A percentile compares a stretch with the other conserved stretches of the same genome.
These are phyloP conservation scores for Raja brachyura DNA, from an alignment of 2,113 vertebrate genomes.

Conservation along the genomic window DNA sequence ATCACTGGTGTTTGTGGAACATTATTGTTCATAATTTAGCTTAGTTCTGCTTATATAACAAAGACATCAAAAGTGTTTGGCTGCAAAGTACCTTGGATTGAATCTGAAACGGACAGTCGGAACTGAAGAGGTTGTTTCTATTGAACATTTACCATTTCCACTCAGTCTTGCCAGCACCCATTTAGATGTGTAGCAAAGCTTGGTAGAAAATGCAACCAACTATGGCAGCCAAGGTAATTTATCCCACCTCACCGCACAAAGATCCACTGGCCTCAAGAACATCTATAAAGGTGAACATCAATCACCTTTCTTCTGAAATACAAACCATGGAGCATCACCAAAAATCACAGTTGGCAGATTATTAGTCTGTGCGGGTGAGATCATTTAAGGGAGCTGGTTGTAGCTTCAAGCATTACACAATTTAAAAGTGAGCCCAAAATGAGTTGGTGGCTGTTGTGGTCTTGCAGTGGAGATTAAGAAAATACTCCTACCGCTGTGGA, in stretches of 20 bases:
- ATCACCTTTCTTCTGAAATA: background rate
- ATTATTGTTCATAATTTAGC: background rate
- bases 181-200: background rate
- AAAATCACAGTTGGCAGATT: background rate
- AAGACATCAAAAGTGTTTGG: background rate
- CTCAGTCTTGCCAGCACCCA: background rate
- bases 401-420: background rate
- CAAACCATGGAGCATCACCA: background rate
- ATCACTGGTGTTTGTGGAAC: background rate
- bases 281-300: background rate
- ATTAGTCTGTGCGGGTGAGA: background rate
- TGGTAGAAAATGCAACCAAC: background rate
- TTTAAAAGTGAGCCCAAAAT: background rate
- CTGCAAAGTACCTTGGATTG: background rate
- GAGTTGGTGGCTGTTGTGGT: background rate
- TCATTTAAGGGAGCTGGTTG: background rate
- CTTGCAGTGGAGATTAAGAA: background rate
- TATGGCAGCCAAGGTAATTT: background rate
- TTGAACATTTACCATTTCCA: background rate
- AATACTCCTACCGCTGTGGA: background rate
- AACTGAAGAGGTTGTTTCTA: background rate
- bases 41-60: background rate
- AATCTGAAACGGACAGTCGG: background rate
- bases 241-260: background rate
- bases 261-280: background rate